These are phyloP conservation scores for Oreocharis arfaki DNA, from an alignment of 2,113 vertebrate genomes.

Conservation along the genomic window DNA sequence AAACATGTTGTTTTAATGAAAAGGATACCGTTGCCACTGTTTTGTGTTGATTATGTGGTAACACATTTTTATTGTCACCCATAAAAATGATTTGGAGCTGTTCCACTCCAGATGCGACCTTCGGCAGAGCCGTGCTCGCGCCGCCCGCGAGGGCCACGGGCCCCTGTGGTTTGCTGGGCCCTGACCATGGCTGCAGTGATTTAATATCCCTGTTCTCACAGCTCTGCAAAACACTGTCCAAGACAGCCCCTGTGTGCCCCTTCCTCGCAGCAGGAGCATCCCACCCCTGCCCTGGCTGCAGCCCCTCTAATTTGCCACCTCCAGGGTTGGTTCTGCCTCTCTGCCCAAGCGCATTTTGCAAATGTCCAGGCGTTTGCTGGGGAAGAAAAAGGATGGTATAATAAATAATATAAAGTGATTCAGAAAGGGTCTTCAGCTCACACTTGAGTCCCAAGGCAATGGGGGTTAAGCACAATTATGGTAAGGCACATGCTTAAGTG, in stretches of 20 bases:
- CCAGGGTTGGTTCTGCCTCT: not conserved
- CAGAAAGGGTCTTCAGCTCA: not conserved
- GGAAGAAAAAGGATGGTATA: not conserved
- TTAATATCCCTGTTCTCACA: not conserved
- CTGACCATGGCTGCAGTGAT: not conserved
- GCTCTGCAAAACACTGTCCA: not conserved
- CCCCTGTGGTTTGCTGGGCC: not conserved
- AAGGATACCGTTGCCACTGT: conserved; percentile 39
- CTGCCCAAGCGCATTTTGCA: not conserved
- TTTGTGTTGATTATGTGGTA: conserved; percentile 60
- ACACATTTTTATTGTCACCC: conserved; percentile 49
- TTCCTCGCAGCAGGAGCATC: not conserved
- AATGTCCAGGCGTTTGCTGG: not conserved
- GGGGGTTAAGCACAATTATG: not conserved
- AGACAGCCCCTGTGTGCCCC: not conserved
- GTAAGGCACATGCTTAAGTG: not conserved
- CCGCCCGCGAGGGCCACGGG: not conserved
- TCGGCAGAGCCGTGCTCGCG: not conserved
- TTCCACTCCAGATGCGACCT: conserved; percentile 26
- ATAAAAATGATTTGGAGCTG: conserved; percentile 55
- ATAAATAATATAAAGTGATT: not conserved
- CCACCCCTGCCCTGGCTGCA: not conserved
- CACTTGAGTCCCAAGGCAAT: not conserved
- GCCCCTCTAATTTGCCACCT: not conserved
- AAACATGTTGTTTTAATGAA: conserved; percentile 57